Evolutionary conservation across 2,888 invertebrate genomes (phyloP), one percentile per base, ranked within the genome.

Genomic region (Candidula unifasciata): DNA sequence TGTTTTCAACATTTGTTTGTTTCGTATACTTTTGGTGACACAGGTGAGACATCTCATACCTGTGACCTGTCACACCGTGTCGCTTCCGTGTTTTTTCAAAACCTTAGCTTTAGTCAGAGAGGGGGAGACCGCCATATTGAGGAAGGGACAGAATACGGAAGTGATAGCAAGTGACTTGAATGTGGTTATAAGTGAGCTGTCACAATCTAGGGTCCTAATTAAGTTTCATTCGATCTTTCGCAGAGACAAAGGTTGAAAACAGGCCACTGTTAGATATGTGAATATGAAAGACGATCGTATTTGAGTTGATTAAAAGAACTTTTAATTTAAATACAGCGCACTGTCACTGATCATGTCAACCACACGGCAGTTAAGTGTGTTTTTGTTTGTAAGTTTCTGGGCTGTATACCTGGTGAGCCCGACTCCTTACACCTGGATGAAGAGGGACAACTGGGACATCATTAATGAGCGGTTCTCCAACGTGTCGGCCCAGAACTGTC

Each of bases 361-460:
- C 44, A 80, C 54, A n/a, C 27, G 18, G 44, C 21, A 71, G 3
- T 68, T 64, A n/a, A 74, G 76, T 33, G 68, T 82, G 57, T 81
- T 76, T 66, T 44, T 85, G 57, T 79, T 82, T 27, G 76, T 83
- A 30, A 27, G 74, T 21, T 64, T 79, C 16, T 85, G 85, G 52
- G 68, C 66, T 21, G 27, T 82, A 1, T 82, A 80, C 30, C 33
- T 80, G 3, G 85, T 76, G 44, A 79, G 64, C 24, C 71, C 83
- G 13, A 85, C 85, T n/a, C 91, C 93, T 0, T 93, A 90, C 86
- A 97, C 97, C 92, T 99, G 98, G 98, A 97, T 98, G 94, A 94
- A 96, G 33, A 95, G 96, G 85, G 99, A 99, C 94, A 95, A 96
- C 79, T 98, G 98, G 92, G 98, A 99, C 93, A 96, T 97, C 94